Percentiles rank a stretch among this genome's conserved stretches.
Evolutionary conservation across 2,113 vertebrate species (phyloP).

Genomic region (Bambusicola thoracicus): DNA sequence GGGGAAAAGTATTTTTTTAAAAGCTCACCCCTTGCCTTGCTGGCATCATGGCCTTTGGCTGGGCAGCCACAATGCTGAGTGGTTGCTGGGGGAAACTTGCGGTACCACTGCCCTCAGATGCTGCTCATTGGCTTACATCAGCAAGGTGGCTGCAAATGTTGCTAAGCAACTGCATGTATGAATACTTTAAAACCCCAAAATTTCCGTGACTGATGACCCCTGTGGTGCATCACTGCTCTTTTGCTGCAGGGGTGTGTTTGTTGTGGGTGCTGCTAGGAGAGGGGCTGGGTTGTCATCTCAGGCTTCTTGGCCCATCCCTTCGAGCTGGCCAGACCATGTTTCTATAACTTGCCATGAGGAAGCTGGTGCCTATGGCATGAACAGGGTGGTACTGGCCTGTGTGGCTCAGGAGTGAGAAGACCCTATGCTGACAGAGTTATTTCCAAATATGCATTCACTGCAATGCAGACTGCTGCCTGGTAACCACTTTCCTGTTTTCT

Average conservation of each 20-base stretch:
- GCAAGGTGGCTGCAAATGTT: accelerated
- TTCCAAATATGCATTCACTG: accelerated
- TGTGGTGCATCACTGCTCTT: not conserved
- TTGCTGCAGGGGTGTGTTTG: not conserved
- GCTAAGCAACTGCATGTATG: not conserved
- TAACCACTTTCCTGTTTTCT: accelerated
- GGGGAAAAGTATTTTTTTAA: not conserved
- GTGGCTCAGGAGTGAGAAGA: not conserved
- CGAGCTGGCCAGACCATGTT: accelerated
- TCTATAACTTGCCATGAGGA: accelerated
- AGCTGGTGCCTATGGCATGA: not conserved
- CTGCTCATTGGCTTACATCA: accelerated
- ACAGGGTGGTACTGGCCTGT: not conserved
- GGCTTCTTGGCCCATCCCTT: not conserved
- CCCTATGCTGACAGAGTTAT: accelerated
- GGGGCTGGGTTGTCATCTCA: accelerated
- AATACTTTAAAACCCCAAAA: not conserved
- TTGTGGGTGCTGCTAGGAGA: not conserved
- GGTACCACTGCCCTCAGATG: accelerated
- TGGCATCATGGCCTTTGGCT: accelerated
- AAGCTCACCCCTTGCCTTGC: accelerated
- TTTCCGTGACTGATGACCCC: not conserved
- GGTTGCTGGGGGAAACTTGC: not conserved
- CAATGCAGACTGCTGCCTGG: not conserved
- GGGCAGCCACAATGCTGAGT: accelerated